Base-by-base conservation (phyloP, 2,113 vertebrate species). In the Shinisaurus crocodilurus region DNA sequence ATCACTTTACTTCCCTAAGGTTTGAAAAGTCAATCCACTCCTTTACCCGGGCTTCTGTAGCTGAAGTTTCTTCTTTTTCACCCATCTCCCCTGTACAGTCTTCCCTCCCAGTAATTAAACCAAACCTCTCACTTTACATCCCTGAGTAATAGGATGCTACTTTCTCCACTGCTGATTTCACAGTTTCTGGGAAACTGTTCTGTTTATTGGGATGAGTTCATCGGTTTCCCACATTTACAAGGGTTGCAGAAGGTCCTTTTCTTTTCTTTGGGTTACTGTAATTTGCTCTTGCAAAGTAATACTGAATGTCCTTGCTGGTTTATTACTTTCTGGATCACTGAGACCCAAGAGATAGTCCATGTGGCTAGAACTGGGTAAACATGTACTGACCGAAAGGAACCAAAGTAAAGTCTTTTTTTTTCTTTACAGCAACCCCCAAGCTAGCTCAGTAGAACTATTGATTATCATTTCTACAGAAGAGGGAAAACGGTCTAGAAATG, bases 131-230 rank as follows among this genome's bases (percentile, higher is more conserved):
- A 72, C 74, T 90, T 92, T 75, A 37, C 88, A 54, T 85, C 3
- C 2, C 23, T 50, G 88, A 9, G 50, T 5, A 50, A 74, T 4
- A 12, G 12, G 1, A 93, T 48, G 79, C 86, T 86, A 89, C 89
- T 90, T 93, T 69, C 84, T 32, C 89, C 70, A 70, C 5, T 3
- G 86, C 88, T 89, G 76, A 32, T 88, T 91, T 89, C 85, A 0
- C 2, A 3, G 87, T 92, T 96, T 93, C 95, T 80, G 80, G 95
- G 95, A 97, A 97, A 92, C 82, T 60, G 89, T 12, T 16, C 57
- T 8, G 1, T 25, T 57, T 87, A 70, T 23, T 5, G 0, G 63
- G 69, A 69, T 93, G 77, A 91, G 85, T 85, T 83, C 76, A 79
- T 87, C 94, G 89, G 25, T 12, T 89, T 84, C 92, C 74, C 63